A percentile compares a stretch with the other conserved stretches of the same genome.
phyloP scores from a whole-genome alignment of 2,888 invertebrate genomes.

The Nasonia oneida region DNA sequence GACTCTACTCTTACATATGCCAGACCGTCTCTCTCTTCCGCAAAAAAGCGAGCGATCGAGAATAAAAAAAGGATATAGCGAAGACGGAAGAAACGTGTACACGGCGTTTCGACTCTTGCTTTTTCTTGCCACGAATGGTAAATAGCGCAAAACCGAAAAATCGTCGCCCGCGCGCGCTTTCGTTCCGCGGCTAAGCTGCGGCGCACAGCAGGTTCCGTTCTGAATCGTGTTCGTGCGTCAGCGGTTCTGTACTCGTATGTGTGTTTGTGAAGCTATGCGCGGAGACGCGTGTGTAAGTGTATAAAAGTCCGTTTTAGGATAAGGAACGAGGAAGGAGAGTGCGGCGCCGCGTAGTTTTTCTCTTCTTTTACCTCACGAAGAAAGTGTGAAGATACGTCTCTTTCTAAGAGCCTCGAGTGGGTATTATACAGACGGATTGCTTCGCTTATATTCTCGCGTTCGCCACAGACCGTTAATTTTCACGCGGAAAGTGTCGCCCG shows the following conservation, averaged over 20 bases:
- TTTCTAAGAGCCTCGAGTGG: background rate
- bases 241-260: background rate
- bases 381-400: conserved; percentile 12
- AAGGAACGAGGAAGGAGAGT: background rate
- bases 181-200: conserved; percentile 54
- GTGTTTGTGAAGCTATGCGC: background rate
- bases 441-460: background rate
- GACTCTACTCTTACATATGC: background rate
- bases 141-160: conserved; percentile 71
- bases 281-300: background rate
- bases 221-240: conserved; percentile 42
- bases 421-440: background rate
- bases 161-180: conserved; percentile 43
- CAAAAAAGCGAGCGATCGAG: background rate
- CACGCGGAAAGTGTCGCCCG: conserved; percentile 38
- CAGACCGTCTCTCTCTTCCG: background rate
- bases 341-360: background rate
- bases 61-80: background rate
- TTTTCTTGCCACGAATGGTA: conserved; percentile 71
- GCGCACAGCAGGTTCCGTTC: conserved; percentile 49
- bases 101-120: conserved; percentile 72
- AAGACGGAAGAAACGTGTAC: background rate
- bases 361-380: background rate
- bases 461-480: conserved; percentile 33
- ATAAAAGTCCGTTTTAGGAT: background rate